phyloP scores from a whole-genome alignment of 1,140 invertebrate species.

The Atta cephalotes region DNA sequence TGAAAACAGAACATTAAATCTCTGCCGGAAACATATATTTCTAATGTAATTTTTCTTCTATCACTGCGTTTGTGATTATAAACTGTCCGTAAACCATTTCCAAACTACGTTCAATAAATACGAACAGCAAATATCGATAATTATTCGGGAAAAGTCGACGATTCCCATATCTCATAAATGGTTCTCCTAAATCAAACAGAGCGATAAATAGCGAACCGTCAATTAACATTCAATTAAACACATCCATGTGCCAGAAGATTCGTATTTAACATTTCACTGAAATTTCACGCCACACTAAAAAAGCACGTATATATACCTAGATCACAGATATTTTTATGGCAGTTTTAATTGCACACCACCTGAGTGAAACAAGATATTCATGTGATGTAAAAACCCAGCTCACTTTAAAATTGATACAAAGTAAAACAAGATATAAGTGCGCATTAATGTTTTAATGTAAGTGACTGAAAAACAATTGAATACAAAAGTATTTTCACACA shows the following conservation, averaged over 20 bases:
- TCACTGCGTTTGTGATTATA: constrained; percentile 6
- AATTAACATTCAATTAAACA: constrained; percentile 52
- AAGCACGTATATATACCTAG: neutral
- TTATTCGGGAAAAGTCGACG: constrained; percentile 36
- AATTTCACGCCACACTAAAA: constrained; percentile 36
- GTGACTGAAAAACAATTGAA: neutral
- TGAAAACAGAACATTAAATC: neutral
- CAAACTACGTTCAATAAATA: constrained; percentile 26
- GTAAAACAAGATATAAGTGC: constrained; percentile 30
- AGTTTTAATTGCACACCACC: constrained; percentile 19
- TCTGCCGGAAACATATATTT: neutral
- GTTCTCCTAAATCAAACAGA: constrained; percentile 23
- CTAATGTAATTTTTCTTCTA: constrained; percentile 17
- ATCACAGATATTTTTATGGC: constrained; percentile 9
- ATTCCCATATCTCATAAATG: constrained; percentile 24
- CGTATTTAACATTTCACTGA: constrained; percentile 36
- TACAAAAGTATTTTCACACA: neutral
- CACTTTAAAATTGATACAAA: constrained; percentile 10
- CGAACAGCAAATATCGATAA: constrained; percentile 22
- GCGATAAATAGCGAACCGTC: constrained; percentile 10
- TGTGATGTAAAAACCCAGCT: neutral
- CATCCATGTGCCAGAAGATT: constrained; percentile 17
- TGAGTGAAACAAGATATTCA: constrained; percentile 37
- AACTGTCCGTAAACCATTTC: constrained; percentile 21
- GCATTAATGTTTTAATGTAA: constrained; percentile 12